phyloP scores from a whole-genome alignment of 2,113 vertebrate species.

The Heterochromis multidens region DNA sequence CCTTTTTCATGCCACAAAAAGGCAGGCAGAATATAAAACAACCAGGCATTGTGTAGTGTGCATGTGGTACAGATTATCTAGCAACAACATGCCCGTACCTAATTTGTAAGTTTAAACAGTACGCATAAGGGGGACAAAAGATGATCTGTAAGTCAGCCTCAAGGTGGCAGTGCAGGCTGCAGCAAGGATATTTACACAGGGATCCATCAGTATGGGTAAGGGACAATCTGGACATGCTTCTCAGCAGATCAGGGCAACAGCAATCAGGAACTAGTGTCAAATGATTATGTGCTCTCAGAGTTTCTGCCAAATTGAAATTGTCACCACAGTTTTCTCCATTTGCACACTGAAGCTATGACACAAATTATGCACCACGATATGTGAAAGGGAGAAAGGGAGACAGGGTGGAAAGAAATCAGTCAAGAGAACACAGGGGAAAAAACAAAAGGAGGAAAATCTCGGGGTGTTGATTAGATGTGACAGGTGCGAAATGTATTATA shows the following conservation, averaged over 20 bases:
- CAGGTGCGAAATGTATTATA: constrained; percentile 64
- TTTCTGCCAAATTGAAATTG: constrained; percentile 67
- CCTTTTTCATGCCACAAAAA: not conserved
- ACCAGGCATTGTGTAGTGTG: not conserved
- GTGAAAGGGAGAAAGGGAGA: constrained; percentile 36
- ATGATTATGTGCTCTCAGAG: constrained; percentile 50
- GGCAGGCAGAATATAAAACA: not conserved
- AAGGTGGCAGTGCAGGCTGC: constrained; percentile 69
- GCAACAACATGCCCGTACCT: not conserved
- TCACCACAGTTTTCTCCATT: constrained; percentile 60
- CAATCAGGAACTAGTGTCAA: constrained; percentile 58
- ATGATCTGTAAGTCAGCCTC: constrained; percentile 23
- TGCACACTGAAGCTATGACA: constrained; percentile 44
- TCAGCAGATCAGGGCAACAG: constrained; percentile 47
- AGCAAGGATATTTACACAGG: not conserved
- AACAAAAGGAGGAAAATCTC: constrained; percentile 43
- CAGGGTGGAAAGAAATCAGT: constrained; percentile 55
- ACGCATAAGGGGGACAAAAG: not conserved
- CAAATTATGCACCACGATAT: constrained; percentile 55
- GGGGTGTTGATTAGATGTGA: constrained; percentile 70
- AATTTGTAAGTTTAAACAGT: constrained; percentile 7
- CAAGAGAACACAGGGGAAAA: constrained; percentile 31
- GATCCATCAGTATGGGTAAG: constrained; percentile 34
- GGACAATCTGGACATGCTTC: constrained; percentile 56
- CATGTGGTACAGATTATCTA: not conserved